A percentile compares a stretch with the other conserved stretches of the same genome.
These are phyloP conservation scores for Drosophila planitibia DNA, from an alignment of 2,888 invertebrate species.

Conservation along the genomic window DNA sequence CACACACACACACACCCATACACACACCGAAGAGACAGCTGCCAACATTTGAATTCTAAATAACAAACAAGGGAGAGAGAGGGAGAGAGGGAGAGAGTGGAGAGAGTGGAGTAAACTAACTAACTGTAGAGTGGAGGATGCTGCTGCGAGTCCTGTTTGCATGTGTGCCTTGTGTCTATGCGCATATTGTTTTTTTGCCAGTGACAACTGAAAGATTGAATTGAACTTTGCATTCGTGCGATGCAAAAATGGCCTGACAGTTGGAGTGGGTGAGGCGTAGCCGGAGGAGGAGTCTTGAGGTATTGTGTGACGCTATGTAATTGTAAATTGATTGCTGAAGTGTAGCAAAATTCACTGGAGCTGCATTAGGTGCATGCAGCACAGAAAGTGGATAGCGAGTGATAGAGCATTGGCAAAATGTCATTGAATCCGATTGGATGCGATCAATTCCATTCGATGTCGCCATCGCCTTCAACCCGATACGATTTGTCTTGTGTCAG, in stretches of 20 bases:
- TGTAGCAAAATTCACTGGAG: constrained; percentile 60
- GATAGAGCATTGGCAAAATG: constrained; percentile 15
- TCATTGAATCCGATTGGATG: constrained; percentile 54
- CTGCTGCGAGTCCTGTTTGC: background rate
- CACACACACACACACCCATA: background rate
- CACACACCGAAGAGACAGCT: background rate
- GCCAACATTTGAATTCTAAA: constrained; percentile 61
- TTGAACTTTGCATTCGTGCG: constrained; percentile 73
- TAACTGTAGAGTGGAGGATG: constrained; percentile 24
- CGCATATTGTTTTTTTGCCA: constrained; percentile 69
- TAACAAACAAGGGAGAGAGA: constrained; percentile 33
- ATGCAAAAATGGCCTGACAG: constrained; percentile 26
- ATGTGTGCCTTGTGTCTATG: constrained; percentile 17
- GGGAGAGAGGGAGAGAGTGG: background rate
- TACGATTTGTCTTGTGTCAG: constrained; percentile 83
- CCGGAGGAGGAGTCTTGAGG: constrained; percentile 11
- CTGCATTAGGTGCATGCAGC: constrained; percentile 14
- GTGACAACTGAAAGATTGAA: constrained; percentile 83
- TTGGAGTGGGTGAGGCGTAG: background rate
- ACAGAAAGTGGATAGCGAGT: background rate
- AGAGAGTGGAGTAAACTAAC: constrained; percentile 35
- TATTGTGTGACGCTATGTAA: constrained; percentile 56
- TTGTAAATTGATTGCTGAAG: constrained; percentile 77
- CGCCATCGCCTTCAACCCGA: constrained; percentile 50
- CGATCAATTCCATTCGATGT: constrained; percentile 45